Conservation (phyloP, 2,797 vertebrate species). For the Falco naumanni region DNA sequence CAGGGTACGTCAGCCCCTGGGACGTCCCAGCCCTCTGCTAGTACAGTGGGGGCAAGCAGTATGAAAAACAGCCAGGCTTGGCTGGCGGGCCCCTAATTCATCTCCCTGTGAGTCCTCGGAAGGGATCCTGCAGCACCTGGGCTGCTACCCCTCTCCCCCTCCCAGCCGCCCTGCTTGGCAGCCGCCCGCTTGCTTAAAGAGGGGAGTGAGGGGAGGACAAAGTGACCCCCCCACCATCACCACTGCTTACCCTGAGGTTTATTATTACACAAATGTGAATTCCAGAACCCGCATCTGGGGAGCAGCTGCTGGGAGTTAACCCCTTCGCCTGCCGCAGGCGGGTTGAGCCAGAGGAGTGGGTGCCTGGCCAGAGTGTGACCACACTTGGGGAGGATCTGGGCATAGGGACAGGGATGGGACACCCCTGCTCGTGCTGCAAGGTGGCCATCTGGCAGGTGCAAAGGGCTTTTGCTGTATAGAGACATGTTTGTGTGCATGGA, state of each 20-base stretch:
- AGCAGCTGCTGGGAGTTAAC: constrained; percentile 69
- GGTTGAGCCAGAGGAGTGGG: fast-evolving
- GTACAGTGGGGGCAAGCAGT: fast-evolving
- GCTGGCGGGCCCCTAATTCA: background rate
- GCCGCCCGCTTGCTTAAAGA: background rate
- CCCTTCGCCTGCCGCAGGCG: background rate
- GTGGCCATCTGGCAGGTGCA: background rate
- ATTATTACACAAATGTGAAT: constrained; percentile 75
- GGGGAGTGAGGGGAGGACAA: background rate
- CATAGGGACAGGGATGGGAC: background rate
- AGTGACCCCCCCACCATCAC: background rate
- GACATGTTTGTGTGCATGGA: fast-evolving
- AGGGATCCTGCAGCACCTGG: constrained; percentile 43
- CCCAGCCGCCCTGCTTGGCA: background rate
- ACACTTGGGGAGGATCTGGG: fast-evolving
- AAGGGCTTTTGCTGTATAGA: background rate
- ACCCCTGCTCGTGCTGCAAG: fast-evolving
- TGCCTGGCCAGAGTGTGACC: fast-evolving
- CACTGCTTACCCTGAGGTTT: constrained; percentile 57
- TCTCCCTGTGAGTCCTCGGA: constrained; percentile 29
- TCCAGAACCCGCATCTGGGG: constrained; percentile 74
- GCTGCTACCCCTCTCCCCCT: background rate
- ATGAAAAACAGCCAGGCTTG: background rate
- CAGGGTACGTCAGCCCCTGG: fast-evolving
- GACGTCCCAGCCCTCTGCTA: background rate